Evolutionary conservation across 2,113 vertebrate genomes (phyloP), one percentile per base, ranked within the genome.

Genomic region (Urocitellus parryii): DNA sequence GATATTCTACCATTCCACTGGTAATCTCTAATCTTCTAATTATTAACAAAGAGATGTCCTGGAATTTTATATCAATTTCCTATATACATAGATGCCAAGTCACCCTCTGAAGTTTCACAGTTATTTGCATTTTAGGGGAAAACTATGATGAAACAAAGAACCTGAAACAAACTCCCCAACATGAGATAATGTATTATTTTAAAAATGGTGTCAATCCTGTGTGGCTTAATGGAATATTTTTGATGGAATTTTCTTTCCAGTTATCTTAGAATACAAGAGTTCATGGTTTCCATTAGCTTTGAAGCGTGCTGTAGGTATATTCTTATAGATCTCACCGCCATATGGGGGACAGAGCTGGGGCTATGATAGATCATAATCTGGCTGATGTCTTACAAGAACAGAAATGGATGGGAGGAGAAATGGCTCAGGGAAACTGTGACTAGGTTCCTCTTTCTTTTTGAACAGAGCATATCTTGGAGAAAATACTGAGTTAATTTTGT

Each of bases 101-200:
- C 99, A 0, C 98, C 99, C 89, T 99, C 99, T 0, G 99, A 99
- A 99, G 97, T 99, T 99, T 98, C 99, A 99, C 98, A 99, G 99
- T 98, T 99, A 99, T 98, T 96, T 99, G 94, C 99, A 99, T 98
- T 99, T 84, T 99, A 99, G 97, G 99, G 25, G 99, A 99, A 97
- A 99, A 99, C 99, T 27, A 99, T 99, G 96, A 99, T 97, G 99
- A 99, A 98, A 99, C 99, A 0, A 99, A 99, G 98, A 99, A 98
- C 97, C 98, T 99, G 4, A 99, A 99, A 96, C 73, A 98, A 34
- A 98, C 97, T 14, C 97, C 93, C 1, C 98, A 98, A 18, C 99
- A 99, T 97, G 98, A 99, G 99, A 99, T 99, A 96, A 98, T 99
- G 98, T 63, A 24, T 27, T 63, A 63, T 24, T 63, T 63, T 96